A percentile compares a stretch with the other conserved stretches of the same genome.
These are phyloP conservation scores for Anas capensis DNA, from an alignment of 2,797 vertebrate genomes.

Conservation along the genomic window DNA sequence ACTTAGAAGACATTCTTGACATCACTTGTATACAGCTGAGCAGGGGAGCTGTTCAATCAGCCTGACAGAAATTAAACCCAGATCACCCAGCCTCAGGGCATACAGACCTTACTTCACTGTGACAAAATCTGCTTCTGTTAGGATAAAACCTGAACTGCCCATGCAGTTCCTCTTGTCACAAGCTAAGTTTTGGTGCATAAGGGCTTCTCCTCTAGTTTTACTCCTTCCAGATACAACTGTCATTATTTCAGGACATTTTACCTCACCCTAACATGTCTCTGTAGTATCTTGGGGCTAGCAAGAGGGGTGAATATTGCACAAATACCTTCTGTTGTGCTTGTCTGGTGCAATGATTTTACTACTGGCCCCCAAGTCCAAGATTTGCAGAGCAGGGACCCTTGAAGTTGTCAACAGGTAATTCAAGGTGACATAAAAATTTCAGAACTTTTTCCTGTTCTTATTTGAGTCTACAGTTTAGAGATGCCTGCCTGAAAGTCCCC, in stretches of 20 bases:
- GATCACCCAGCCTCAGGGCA: background rate
- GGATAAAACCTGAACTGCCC: background rate
- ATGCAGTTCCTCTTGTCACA: background rate
- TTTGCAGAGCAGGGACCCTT: background rate
- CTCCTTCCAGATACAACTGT: background rate
- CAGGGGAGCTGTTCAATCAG: constrained; percentile 25
- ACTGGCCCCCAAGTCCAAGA: background rate
- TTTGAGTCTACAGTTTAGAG: background rate
- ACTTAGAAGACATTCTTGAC: constrained; percentile 42
- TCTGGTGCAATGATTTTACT: background rate
- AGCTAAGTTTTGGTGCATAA: background rate
- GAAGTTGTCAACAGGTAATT: background rate
- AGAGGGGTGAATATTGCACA: background rate
- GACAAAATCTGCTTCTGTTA: constrained; percentile 35
- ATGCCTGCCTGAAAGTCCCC: background rate
- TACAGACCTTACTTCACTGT: background rate
- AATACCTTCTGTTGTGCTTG: background rate
- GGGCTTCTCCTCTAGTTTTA: background rate
- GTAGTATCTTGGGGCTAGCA: background rate
- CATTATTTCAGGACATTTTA: background rate
- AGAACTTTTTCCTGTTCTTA: background rate
- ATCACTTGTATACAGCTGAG: constrained; percentile 52
- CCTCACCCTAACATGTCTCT: background rate
- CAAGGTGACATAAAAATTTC: background rate
- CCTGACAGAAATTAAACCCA: constrained; percentile 28